Evolutionary conservation across 2,113 vertebrate genomes (phyloP).

Genomic region (Atractosteus spatula): DNA sequence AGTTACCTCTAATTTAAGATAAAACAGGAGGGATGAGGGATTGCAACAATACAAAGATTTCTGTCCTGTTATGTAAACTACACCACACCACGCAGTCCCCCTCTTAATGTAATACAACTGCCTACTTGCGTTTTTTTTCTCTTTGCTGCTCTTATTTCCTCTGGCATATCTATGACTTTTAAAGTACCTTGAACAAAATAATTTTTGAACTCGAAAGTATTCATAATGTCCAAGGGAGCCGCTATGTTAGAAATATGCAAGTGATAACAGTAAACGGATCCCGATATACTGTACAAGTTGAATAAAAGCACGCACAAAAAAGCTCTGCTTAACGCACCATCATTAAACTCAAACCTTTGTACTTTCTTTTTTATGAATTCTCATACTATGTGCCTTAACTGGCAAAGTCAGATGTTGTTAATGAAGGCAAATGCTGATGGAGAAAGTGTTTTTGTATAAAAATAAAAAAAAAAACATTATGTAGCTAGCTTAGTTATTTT

Average conservation of each 20-base stretch:
- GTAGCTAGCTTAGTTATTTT: too few species aligned
- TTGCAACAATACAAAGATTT: neutral
- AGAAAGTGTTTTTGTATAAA: too few species aligned
- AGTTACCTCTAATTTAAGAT: too few species aligned
- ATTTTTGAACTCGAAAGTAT: slow-evolving; percentile 41
- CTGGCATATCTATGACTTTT: slow-evolving; percentile 43
- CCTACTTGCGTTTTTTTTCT: slow-evolving; percentile 17
- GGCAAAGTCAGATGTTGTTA: too few species aligned
- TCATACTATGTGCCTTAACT: too few species aligned
- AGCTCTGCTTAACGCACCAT: slow-evolving; percentile 1
- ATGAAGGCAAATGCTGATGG: too few species aligned
- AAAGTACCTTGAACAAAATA: slow-evolving; percentile 54
- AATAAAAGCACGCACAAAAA: slow-evolving; percentile 31
- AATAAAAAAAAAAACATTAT: too few species aligned
- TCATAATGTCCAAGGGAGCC: slow-evolving; percentile 35
- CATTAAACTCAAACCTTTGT: too few species aligned
- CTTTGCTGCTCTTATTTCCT: slow-evolving; percentile 32
- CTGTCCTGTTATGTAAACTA: slow-evolving; percentile 13
- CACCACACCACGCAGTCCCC: slow-evolving; percentile 9
- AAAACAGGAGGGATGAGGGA: neutral
- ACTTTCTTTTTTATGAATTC: too few species aligned
- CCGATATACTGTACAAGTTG: slow-evolving; percentile 22
- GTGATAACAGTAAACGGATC: too few species aligned
- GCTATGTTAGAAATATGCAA: slow-evolving; percentile 9
- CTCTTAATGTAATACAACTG: neutral